Percentiles rank a stretch among this genome's conserved stretches.
Evolutionary conservation across 2,113 vertebrate species (phyloP).

Genomic region (Cyanoramphus novaezelandiae): DNA sequence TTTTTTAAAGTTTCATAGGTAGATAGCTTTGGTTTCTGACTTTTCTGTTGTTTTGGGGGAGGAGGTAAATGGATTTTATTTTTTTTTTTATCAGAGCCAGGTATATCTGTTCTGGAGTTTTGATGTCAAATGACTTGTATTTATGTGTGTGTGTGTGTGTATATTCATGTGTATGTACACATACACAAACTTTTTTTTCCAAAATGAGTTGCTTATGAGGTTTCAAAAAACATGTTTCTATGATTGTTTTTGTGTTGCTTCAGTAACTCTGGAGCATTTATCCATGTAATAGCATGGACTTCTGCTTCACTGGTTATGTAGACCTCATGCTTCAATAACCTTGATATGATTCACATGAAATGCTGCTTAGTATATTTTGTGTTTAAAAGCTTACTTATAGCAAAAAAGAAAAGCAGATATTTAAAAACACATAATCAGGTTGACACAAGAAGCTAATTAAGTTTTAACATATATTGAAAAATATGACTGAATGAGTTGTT

Average conservation of each 20-base stretch:
- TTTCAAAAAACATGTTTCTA: slow-evolving; percentile 70
- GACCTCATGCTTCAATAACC: slow-evolving; percentile 73
- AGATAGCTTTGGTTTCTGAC: not conserved
- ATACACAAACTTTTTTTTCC: not conserved
- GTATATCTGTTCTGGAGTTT: not conserved
- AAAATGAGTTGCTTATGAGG: slow-evolving; percentile 34
- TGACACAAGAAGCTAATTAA: slow-evolving; percentile 55
- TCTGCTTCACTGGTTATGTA: slow-evolving; percentile 71
- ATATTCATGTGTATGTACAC: not conserved
- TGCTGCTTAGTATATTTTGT: slow-evolving; percentile 68
- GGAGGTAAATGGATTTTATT: not conserved
- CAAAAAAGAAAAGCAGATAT: slow-evolving; percentile 59
- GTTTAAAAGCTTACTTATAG: slow-evolving; percentile 73
- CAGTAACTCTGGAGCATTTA: slow-evolving; percentile 76
- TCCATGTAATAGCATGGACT: slow-evolving; percentile 79
- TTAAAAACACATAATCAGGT: slow-evolving; percentile 52
- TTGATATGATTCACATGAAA: slow-evolving; percentile 75
- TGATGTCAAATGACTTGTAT: not conserved
- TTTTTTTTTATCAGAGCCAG: not conserved
- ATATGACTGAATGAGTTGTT: not conserved
- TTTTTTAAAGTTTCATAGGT: not conserved
- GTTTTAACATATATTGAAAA: slow-evolving; percentile 19
- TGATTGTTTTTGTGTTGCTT: slow-evolving; percentile 79
- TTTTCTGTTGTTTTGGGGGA: not conserved
- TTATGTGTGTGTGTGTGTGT: accelerated